These are phyloP conservation scores for Quiscalus mexicanus DNA, from an alignment of 2,113 vertebrate genomes.

Conservation along the genomic window DNA sequence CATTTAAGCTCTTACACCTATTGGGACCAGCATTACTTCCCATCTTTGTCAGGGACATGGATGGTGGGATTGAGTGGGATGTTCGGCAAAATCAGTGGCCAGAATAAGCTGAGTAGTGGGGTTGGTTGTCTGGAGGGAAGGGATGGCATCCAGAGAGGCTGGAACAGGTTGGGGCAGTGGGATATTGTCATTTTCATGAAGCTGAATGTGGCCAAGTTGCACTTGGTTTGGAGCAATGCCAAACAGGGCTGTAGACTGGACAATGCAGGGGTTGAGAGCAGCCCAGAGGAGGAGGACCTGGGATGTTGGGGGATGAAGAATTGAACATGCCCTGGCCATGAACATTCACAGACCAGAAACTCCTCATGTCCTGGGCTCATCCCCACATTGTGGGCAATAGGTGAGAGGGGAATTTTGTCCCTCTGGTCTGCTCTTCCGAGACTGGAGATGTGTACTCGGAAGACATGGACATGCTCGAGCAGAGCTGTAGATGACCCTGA, in stretches of 20 bases:
- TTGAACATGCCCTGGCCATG: background rate
- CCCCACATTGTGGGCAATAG: accelerated
- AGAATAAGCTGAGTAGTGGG: background rate
- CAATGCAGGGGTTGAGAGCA: background rate
- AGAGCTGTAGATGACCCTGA: background rate
- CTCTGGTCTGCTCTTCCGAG: background rate
- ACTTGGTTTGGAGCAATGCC: background rate
- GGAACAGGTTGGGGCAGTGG: background rate
- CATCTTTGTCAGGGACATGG: background rate
- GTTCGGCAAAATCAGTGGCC: background rate
- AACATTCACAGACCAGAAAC: background rate
- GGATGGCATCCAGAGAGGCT: background rate
- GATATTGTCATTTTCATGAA: no score
- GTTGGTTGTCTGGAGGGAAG: background rate
- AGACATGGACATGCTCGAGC: accelerated
- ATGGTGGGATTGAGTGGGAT: background rate
- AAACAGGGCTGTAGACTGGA: no score
- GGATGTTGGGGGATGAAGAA: background rate
- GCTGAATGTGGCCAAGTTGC: background rate
- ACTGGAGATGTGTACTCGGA: background rate
- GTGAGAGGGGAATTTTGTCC: background rate
- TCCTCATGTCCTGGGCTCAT: accelerated
- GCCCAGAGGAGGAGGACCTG: background rate
- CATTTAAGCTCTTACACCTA: no score
- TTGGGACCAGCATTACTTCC: background rate